Evolutionary conservation across 2,113 vertebrate genomes (phyloP).

Genomic region (Oreochromis tanganicae): DNA sequence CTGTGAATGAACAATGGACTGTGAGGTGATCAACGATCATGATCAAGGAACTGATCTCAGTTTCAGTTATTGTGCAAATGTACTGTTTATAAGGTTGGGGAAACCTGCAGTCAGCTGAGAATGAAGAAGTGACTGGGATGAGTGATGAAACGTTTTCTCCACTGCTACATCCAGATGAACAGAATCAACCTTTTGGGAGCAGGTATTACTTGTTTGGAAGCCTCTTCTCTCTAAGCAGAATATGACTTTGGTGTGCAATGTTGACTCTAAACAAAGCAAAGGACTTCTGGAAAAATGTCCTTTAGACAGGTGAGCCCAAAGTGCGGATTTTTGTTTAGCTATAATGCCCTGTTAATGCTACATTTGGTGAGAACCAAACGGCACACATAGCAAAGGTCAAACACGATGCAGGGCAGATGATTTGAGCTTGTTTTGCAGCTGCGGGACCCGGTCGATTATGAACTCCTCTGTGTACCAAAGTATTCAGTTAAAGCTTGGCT

Average conservation of each 20-base stretch:
- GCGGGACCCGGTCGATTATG: neutral
- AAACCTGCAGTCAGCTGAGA: fast-evolving
- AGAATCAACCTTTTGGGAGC: neutral
- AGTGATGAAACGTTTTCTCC: neutral
- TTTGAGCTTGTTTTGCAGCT: neutral
- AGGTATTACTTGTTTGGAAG: neutral
- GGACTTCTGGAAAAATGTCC: neutral
- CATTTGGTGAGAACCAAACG: neutral
- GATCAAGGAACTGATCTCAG: neutral
- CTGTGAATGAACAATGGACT: neutral
- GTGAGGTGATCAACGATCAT: too few species aligned
- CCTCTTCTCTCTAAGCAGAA: neutral
- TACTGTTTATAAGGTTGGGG: neutral
- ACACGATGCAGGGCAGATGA: neutral
- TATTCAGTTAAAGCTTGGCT: neutral
- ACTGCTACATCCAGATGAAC: neutral
- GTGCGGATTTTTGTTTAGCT: neutral
- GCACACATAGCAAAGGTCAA: neutral
- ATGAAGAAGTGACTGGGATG: neutral
- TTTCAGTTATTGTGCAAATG: neutral
- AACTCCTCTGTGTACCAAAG: neutral
- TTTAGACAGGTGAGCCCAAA: neutral
- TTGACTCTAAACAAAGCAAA: neutral
- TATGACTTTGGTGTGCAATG: neutral
- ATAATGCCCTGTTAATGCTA: neutral